Evolutionary conservation across 2,888 invertebrate genomes (phyloP).

Genomic region (Diadegma fenestrale): DNA sequence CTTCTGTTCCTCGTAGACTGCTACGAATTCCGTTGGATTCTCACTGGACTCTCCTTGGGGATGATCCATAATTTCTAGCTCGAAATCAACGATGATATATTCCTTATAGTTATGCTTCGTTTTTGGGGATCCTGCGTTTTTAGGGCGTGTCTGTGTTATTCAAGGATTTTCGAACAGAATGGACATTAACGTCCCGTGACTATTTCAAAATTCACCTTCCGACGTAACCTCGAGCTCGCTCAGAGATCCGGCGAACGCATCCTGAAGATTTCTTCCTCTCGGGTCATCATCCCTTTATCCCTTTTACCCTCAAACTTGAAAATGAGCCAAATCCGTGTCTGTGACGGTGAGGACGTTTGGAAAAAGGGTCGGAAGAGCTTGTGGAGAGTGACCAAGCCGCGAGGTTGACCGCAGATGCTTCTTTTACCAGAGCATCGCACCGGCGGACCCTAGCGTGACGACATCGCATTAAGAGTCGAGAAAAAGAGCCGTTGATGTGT

Average conservation of each 20-base stretch:
- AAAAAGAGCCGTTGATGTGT: slow-evolving; percentile 53
- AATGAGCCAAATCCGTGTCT: slow-evolving; percentile 13
- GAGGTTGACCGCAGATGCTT: slow-evolving; percentile 66
- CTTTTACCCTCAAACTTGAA: slow-evolving; percentile 4
- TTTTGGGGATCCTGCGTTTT: neutral
- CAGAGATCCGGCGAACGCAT: slow-evolving; percentile 1
- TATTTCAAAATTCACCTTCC: slow-evolving; percentile 60
- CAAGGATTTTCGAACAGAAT: slow-evolving; percentile 26
- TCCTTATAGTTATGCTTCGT: slow-evolving; percentile 4
- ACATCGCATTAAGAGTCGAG: slow-evolving; percentile 57
- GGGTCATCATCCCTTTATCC: slow-evolving; percentile 16
- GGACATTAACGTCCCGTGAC: slow-evolving; percentile 62
- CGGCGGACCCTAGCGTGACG: slow-evolving; percentile 59
- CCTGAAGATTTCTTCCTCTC: slow-evolving; percentile 23
- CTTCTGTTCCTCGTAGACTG: neutral
- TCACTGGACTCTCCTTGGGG: slow-evolving; percentile 10
- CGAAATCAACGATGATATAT: slow-evolving; percentile 48
- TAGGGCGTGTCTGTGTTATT: neutral
- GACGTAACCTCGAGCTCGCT: neutral
- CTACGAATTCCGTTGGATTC: slow-evolving; percentile 18
- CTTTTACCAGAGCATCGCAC: slow-evolving; percentile 25
- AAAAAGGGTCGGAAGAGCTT: slow-evolving; percentile 38
- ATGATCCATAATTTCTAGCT: slow-evolving; percentile 42
- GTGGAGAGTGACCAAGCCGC: slow-evolving; percentile 42
- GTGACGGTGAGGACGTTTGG: slow-evolving; percentile 16